Evolutionary conservation across 2,888 invertebrate genomes (phyloP).

Genomic region (Conomelus anceps): DNA sequence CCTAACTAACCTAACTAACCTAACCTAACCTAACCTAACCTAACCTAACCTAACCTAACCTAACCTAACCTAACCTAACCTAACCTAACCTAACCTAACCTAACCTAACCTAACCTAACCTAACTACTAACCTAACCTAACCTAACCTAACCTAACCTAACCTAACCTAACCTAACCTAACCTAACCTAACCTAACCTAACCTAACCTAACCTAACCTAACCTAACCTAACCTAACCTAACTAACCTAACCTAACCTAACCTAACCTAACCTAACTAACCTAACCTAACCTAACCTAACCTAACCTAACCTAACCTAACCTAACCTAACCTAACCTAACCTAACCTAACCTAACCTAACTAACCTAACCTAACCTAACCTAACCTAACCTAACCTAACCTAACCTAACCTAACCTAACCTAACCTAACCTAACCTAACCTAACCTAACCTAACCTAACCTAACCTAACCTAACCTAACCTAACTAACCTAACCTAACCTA

Average conservation of each 20-base stretch:
- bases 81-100: slow-evolving; percentile 26
- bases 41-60: too few relatives aligned
- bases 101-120: slow-evolving; percentile 27
- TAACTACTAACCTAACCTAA: slow-evolving; percentile 28
- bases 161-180: slow-evolving; percentile 23
- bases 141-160: slow-evolving; percentile 27
- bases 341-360: not conserved
- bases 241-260: slow-evolving; percentile 15
- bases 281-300: not conserved
- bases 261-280: slow-evolving; percentile 10
- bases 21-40: too few relatives aligned
- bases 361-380: slow-evolving; percentile 3
- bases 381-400: not conserved
- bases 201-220: slow-evolving; percentile 17
- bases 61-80: too few relatives aligned
- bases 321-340: slow-evolving; percentile 23
- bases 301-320: slow-evolving; percentile 28
- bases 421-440: slow-evolving; percentile 1
- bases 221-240: slow-evolving; percentile 13
- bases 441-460: not conserved
- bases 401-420: slow-evolving; percentile 11
- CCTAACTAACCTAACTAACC: too few relatives aligned
- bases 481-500: not conserved
- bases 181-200: slow-evolving; percentile 20
- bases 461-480: slow-evolving; percentile 4